Evolutionary conservation across 2,113 vertebrate genomes (phyloP).

Genomic region (Vireo altiloquus): DNA sequence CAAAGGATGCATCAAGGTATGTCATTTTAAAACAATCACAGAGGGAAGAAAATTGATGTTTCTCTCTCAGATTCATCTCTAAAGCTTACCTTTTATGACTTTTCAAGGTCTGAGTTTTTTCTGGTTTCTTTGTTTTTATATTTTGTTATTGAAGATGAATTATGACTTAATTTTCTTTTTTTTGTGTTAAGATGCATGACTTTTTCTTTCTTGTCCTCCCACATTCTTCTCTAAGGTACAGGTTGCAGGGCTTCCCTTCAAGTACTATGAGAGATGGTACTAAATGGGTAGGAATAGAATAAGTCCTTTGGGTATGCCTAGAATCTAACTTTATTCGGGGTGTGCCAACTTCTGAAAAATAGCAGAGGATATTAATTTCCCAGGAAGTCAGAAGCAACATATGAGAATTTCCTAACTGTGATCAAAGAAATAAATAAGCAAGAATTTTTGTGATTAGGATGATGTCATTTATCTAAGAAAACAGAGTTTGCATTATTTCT

Average conservation of each 20-base stretch:
- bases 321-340: neutral
- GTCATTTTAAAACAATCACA: neutral
- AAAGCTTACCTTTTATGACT: neutral
- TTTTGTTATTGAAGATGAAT: neutral
- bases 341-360: neutral
- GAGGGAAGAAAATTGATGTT: neutral
- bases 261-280: neutral
- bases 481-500: neutral
- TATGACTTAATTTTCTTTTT: neutral
- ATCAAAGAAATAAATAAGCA: neutral
- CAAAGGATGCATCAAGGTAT: neutral
- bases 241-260: neutral
- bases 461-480: neutral
- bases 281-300: neutral
- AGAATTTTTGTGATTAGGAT: fast-evolving
- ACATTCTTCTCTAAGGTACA: neutral
- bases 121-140: neutral
- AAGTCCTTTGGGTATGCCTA: neutral
- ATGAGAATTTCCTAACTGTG: neutral
- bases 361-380: neutral
- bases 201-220: neutral
- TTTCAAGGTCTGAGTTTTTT: neutral
- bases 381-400: neutral
- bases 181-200: neutral
- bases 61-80: neutral